phyloP scores from a whole-genome alignment of 2,888 invertebrate species.

The Eupithecia subumbrata region DNA sequence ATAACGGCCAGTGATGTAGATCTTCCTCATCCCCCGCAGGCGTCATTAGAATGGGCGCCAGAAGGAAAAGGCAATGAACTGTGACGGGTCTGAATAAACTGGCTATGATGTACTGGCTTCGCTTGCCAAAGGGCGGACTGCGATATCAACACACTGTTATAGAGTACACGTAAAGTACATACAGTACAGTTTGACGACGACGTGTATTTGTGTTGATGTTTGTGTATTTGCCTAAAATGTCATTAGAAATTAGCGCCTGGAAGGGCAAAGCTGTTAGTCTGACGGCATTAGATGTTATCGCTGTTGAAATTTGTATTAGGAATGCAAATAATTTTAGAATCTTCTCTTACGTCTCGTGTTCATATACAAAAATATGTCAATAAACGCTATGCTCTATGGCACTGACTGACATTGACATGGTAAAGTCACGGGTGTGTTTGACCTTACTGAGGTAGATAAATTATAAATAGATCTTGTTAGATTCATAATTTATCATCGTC shows the following conservation, averaged over 20 bases:
- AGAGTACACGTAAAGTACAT: constrained; percentile 42
- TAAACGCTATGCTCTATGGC: not conserved
- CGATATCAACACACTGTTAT: constrained; percentile 49
- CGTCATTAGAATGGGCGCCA: constrained; percentile 43
- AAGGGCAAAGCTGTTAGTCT: constrained; percentile 30
- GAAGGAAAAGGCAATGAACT: constrained; percentile 61
- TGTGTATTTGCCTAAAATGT: constrained; percentile 40
- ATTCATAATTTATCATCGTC: not conserved
- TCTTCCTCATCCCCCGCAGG: constrained; percentile 55
- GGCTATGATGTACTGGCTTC: constrained; percentile 59
- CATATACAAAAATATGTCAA: not conserved
- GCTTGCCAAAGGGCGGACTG: constrained; percentile 69
- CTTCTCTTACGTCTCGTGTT: not conserved
- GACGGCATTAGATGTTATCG: constrained; percentile 7
- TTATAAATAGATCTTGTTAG: not conserved
- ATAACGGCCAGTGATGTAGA: constrained; percentile 55
- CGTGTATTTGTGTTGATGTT: constrained; percentile 41
- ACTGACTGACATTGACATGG: constrained; percentile 1
- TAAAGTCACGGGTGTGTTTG: not conserved
- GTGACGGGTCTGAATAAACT: constrained; percentile 55
- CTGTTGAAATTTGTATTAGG: constrained; percentile 12
- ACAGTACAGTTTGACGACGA: constrained; percentile 45
- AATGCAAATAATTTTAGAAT: not conserved
- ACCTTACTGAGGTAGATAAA: not conserved
- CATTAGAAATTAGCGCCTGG: constrained; percentile 37